These are phyloP conservation scores for Megalops atlanticus DNA, from an alignment of 2,113 vertebrate genomes.

Conservation along the genomic window DNA sequence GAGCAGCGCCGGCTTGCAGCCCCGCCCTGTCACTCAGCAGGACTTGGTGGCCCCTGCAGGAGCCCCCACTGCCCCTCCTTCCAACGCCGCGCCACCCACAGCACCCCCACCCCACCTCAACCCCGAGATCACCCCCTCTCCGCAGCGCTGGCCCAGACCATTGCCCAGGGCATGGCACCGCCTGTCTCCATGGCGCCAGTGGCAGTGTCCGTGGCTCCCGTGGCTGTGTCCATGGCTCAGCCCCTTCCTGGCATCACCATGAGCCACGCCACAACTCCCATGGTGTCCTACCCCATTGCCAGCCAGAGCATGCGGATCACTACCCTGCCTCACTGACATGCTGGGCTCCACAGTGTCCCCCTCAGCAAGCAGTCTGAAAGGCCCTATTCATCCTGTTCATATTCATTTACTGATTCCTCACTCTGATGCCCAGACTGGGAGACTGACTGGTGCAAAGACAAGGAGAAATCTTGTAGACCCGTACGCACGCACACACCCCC, in stretches of 20 bases:
- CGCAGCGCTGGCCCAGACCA: constrained; percentile 91
- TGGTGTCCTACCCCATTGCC: constrained; percentile 95
- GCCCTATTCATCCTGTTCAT: neutral
- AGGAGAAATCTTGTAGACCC: neutral
- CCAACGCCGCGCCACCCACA: constrained; percentile 79
- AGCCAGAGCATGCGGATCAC: constrained; percentile 98
- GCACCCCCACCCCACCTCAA: constrained; percentile 81
- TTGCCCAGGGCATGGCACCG: constrained; percentile 92
- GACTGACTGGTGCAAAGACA: neutral
- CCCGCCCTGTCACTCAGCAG: constrained; percentile 87
- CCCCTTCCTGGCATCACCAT: constrained; percentile 91
- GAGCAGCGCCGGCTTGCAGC: constrained; percentile 92
- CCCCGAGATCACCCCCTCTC: constrained; percentile 89
- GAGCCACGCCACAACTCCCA: constrained; percentile 94
- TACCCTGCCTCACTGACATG: constrained; percentile 85
- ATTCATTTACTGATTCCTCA: neutral
- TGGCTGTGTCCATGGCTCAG: constrained; percentile 93
- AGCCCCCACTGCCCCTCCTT: constrained; percentile 76
- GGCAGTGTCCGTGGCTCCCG: constrained; percentile 90
- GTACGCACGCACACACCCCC: neutral
- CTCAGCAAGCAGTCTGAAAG: neutral
- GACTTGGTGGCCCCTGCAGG: constrained; percentile 85
- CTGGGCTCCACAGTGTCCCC: neutral
- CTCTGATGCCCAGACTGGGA: neutral
- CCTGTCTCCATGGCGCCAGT: constrained; percentile 95